Evolutionary conservation across 2,113 vertebrate species (phyloP).

Genomic region (Ammodytes dubius): DNA sequence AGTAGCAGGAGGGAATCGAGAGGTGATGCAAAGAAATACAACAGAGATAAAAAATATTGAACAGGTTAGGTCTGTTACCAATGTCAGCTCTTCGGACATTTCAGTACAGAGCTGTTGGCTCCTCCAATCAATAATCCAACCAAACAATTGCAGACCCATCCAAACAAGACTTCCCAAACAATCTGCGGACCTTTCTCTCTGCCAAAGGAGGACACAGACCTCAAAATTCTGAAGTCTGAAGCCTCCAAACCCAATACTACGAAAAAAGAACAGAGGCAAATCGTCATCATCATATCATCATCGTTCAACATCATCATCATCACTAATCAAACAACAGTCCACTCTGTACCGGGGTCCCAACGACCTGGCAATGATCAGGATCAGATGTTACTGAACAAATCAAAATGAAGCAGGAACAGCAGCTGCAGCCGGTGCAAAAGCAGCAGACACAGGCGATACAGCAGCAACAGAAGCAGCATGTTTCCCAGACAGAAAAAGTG

Average conservation of each 20-base stretch:
- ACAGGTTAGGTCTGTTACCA: conserved; percentile 2
- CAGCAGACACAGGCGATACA: too few species aligned
- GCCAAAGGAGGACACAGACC: conserved; percentile 48
- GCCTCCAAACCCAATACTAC: conserved; percentile 36
- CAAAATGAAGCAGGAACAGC: background rate
- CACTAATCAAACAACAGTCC: background rate
- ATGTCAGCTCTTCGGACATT: conserved; percentile 7
- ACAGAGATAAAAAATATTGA: conserved; percentile 43
- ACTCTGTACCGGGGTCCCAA: conserved; percentile 37
- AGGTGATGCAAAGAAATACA: conserved; percentile 75
- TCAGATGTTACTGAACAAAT: background rate
- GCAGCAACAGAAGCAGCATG: background rate
- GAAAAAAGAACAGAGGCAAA: conserved; percentile 33
- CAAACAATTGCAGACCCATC: background rate
- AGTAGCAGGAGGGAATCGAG: conserved; percentile 23
- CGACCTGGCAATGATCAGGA: conserved; percentile 38
- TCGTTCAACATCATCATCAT: too few species aligned
- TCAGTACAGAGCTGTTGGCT: conserved; percentile 9
- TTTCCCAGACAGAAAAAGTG: background rate
- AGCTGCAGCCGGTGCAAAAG: background rate
- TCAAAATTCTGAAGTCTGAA: conserved; percentile 41
- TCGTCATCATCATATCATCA: too few species aligned
- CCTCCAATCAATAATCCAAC: accelerated
- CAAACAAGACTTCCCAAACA: conserved; percentile 1
- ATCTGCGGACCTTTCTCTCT: conserved; percentile 13